A percentile compares a stretch with the other conserved stretches of the same genome.
Conservation (phyloP, 2,888 invertebrate genomes). For the Cyclophora albipunctata region DNA sequence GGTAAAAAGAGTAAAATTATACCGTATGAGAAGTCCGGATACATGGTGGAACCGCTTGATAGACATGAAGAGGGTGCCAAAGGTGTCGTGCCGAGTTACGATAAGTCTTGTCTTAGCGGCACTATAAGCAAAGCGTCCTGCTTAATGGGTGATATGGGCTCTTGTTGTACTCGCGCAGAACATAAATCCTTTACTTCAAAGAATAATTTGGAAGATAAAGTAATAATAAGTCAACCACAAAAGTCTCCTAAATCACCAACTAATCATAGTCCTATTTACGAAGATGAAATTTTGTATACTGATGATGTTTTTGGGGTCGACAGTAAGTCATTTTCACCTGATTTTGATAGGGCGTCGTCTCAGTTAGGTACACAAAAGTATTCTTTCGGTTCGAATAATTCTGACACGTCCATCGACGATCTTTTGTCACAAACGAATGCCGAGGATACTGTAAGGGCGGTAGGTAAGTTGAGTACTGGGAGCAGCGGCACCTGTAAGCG, state of each 20-base stretch:
- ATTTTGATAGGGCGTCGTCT: slow-evolving; percentile 66
- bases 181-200: slow-evolving; percentile 53
- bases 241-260: slow-evolving; percentile 77
- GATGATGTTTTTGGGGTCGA: slow-evolving; percentile 79
- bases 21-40: slow-evolving; percentile 67
- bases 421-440: slow-evolving; percentile 74
- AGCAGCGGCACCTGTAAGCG: slow-evolving; percentile 74
- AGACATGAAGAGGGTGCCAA: slow-evolving; percentile 54
- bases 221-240: slow-evolving; percentile 77
- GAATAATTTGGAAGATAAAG: slow-evolving; percentile 63
- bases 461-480: slow-evolving; percentile 64
- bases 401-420: slow-evolving; percentile 79
- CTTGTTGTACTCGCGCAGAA: slow-evolving; percentile 62
- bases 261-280: slow-evolving; percentile 75
- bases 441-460: slow-evolving; percentile 73
- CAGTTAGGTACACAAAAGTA: slow-evolving; percentile 59
- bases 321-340: slow-evolving; percentile 76
- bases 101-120: slow-evolving; percentile 64
- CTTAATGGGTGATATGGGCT: slow-evolving; percentile 60
- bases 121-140: slow-evolving; percentile 66
- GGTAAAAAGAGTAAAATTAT: slow-evolving; percentile 56
- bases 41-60: slow-evolving; percentile 70
- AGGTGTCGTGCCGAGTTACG: slow-evolving; percentile 61
- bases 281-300: slow-evolving; percentile 74
- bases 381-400: slow-evolving; percentile 77